Evolutionary conservation across 1,140 invertebrate genomes (phyloP).

Genomic region (Leptinotarsa defecta): DNA sequence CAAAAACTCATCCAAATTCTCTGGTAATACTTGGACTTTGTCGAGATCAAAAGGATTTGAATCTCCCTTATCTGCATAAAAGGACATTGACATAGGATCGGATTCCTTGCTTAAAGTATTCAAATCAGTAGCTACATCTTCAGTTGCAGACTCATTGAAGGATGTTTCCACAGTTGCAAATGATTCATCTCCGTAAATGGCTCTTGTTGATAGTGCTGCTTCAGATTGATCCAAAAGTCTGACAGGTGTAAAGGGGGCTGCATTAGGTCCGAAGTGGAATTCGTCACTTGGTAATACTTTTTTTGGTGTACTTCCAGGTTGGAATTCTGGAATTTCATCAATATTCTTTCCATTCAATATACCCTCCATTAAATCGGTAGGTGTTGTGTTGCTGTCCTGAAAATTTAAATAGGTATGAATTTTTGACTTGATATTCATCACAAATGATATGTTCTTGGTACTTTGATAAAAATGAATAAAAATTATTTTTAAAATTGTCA

Average conservation of each 20-base stretch:
- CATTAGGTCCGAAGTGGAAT: slow-evolving; percentile 53
- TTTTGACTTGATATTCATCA: too few species aligned
- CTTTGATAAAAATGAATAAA: too few species aligned
- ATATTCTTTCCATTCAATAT: slow-evolving; percentile 53
- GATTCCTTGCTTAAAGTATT: slow-evolving; percentile 50
- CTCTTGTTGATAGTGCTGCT: slow-evolving; percentile 58
- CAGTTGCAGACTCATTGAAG: slow-evolving; percentile 35
- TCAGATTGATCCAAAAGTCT: slow-evolving; percentile 59
- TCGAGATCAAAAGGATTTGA: slow-evolving; percentile 58
- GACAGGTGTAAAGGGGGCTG: slow-evolving; percentile 46
- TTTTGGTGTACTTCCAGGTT: slow-evolving; percentile 43
- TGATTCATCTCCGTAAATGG: slow-evolving; percentile 60
- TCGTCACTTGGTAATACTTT: slow-evolving; percentile 41
- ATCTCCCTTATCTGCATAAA: slow-evolving; percentile 66
- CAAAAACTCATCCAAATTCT: slow-evolving; percentile 61
- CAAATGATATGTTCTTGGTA: too few species aligned
- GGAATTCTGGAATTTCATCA: slow-evolving; percentile 53
- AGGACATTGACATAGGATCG: slow-evolving; percentile 73
- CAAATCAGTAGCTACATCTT: slow-evolving; percentile 39
- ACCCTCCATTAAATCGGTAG: slow-evolving; percentile 49
- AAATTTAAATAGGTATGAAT: slow-evolving; percentile 7
- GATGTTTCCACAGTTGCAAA: slow-evolving; percentile 37
- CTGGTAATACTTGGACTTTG: slow-evolving; percentile 66
- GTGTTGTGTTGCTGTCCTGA: slow-evolving; percentile 43
- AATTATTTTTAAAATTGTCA: too few species aligned